phyloP scores from a whole-genome alignment of 2,888 invertebrate genomes.

The Iphiclides podalirius region DNA sequence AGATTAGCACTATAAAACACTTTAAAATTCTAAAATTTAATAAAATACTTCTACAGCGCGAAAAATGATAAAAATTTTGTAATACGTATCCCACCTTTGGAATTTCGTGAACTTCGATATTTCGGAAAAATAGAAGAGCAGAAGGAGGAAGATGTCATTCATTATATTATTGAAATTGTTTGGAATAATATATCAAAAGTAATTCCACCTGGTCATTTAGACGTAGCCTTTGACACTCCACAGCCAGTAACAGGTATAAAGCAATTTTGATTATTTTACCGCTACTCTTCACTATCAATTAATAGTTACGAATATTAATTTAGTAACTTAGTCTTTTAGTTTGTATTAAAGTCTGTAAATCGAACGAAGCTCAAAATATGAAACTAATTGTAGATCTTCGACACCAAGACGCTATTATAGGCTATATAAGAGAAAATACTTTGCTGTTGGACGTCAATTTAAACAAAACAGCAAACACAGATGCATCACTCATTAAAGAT shows the following conservation, averaged over 20 bases:
- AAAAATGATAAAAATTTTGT: conserved; percentile 49
- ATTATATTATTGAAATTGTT: conserved; percentile 36
- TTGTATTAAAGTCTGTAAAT: too few species aligned
- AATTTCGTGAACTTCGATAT: conserved; percentile 54
- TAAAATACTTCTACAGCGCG: conserved; percentile 38
- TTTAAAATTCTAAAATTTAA: too few species aligned
- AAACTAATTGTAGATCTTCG: conserved; percentile 51
- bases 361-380: too few species aligned
- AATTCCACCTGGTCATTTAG: conserved; percentile 53
- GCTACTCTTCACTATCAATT: too few species aligned
- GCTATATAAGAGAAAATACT: conserved; percentile 41
- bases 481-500: conserved; percentile 9
- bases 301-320: too few species aligned
- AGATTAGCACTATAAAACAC: too few species aligned
- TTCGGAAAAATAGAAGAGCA: conserved; percentile 53
- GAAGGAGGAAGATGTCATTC: conserved; percentile 36
- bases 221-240: conserved; percentile 54
- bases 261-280: conserved; percentile 2
- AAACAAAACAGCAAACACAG: conserved; percentile 21
- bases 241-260: conserved; percentile 48
- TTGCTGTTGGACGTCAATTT: conserved; percentile 31
- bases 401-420: conserved; percentile 57
- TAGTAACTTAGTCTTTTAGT: too few species aligned
- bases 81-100: conserved; percentile 51
- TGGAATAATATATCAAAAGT: conserved; percentile 45